These are phyloP conservation scores for Meandrina meandrites DNA, from an alignment of 92 coral and sea anemone species.

Conservation along the genomic window DNA sequence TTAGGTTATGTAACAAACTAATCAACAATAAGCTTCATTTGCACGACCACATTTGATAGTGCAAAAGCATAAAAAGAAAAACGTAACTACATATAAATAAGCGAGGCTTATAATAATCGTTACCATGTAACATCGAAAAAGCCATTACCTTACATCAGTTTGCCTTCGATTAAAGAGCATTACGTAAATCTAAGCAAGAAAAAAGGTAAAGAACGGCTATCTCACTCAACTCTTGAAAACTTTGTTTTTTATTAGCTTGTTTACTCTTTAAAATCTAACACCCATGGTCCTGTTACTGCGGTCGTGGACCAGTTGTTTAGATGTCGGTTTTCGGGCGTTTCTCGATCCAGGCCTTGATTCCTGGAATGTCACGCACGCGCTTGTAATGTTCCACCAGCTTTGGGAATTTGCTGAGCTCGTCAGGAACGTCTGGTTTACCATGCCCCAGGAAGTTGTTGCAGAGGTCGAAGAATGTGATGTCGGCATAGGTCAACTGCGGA, in stretches of 20 bases:
- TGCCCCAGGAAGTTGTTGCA: constrained; percentile 60
- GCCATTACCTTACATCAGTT: too few relatives aligned
- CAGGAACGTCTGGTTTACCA: constrained; percentile 66
- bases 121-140: too few relatives aligned
- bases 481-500: constrained; percentile 78
- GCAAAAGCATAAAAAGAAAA: too few relatives aligned
- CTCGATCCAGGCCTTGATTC: constrained; percentile 64
- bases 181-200: too few relatives aligned
- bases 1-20: too few relatives aligned
- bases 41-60: too few relatives aligned
- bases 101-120: too few relatives aligned
- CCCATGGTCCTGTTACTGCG: background rate
- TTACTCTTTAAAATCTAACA: background rate
- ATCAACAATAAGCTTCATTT: too few relatives aligned
- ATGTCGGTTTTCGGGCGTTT: constrained; percentile 15
- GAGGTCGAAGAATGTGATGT: constrained; percentile 66
- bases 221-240: background rate
- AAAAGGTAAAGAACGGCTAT: too few relatives aligned
- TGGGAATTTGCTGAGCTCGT: constrained; percentile 52
- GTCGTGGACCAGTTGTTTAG: background rate
- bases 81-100: too few relatives aligned
- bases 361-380: constrained; percentile 66
- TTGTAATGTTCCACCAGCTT: constrained; percentile 62
- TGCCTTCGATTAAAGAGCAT: too few relatives aligned
- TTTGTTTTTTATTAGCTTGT: background rate